Conservation (phyloP, 2,113 vertebrate species). For the Pyxicephalus adspersus region DNA sequence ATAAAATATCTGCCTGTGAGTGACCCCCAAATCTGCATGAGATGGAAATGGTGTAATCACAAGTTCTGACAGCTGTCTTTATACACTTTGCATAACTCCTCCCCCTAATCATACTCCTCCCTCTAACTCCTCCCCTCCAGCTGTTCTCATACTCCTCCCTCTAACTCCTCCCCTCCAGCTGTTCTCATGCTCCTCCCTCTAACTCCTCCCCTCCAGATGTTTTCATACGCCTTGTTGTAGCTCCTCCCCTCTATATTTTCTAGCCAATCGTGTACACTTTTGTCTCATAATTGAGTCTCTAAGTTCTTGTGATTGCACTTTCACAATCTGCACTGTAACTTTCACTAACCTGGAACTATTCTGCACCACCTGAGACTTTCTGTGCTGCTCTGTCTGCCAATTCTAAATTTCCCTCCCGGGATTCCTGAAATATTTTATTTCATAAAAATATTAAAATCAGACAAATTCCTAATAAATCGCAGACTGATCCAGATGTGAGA, state of each 20-base stretch:
- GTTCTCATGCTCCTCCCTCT: too few species aligned
- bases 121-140: neutral
- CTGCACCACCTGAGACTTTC: too few species aligned
- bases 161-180: too few species aligned
- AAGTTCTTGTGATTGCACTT: neutral
- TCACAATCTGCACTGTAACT: neutral
- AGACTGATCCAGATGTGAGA: too few species aligned
- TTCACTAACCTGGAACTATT: too few species aligned
- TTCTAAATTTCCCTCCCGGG: too few species aligned
- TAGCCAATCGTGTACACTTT: neutral
- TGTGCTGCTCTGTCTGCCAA: too few species aligned
- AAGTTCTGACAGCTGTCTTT: neutral
- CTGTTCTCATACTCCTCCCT: neutral
- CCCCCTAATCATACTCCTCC: neutral
- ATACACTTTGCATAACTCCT: neutral
- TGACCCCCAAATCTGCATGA: neutral
- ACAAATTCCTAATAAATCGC: too few species aligned
- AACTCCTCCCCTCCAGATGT: neutral
- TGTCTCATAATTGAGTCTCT: too few species aligned
- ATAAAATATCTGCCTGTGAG: too few species aligned
- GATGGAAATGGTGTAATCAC: neutral
- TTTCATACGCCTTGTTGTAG: neutral
- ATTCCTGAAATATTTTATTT: too few species aligned
- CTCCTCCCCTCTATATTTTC: neutral
- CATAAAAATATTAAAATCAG: too few species aligned